A percentile compares a stretch with the other conserved stretches of the same genome.
Evolutionary conservation across 2,888 invertebrate species (phyloP).

Genomic region (Liodrosophila aerea): DNA sequence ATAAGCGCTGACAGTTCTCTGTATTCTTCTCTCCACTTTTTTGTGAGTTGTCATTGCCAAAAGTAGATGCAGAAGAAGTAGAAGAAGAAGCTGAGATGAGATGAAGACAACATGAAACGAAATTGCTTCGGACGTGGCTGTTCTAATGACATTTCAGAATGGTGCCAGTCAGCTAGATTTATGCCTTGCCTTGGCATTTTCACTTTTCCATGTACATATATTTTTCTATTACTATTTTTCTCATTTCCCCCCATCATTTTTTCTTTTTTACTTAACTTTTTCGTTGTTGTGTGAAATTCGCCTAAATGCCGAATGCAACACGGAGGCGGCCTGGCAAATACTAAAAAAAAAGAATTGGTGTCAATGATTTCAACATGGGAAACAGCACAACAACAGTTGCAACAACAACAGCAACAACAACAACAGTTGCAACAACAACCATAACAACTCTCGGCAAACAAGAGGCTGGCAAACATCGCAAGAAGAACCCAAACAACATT

Average conservation of each 20-base stretch:
- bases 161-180: conserved; percentile 39
- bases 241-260: not conserved
- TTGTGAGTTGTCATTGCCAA: conserved; percentile 29
- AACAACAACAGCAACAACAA: conserved; percentile 6
- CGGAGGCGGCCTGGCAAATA: conserved; percentile 54
- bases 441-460: conserved; percentile 17
- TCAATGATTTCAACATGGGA: conserved; percentile 78
- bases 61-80: not conserved
- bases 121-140: conserved; percentile 24
- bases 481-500: conserved; percentile 35
- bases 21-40: conserved; percentile 37
- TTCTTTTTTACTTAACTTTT: conserved; percentile 3
- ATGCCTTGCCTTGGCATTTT: conserved; percentile 41
- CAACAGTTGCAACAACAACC: conserved; percentile 10
- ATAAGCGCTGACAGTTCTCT: conserved; percentile 51
- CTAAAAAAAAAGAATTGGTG: conserved; percentile 70
- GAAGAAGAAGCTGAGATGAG: not conserved
- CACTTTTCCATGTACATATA: conserved; percentile 62
- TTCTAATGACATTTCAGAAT: conserved; percentile 51
- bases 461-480: conserved; percentile 18
- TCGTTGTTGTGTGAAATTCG: conserved; percentile 61
- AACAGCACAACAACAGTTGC: conserved; percentile 43
- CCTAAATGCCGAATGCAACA: conserved; percentile 63
- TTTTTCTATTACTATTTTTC: conserved; percentile 4
- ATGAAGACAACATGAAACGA: conserved; percentile 14